Evolutionary conservation across 2,113 vertebrate species (phyloP).

Genomic region (Mormyrus iriodes): DNA sequence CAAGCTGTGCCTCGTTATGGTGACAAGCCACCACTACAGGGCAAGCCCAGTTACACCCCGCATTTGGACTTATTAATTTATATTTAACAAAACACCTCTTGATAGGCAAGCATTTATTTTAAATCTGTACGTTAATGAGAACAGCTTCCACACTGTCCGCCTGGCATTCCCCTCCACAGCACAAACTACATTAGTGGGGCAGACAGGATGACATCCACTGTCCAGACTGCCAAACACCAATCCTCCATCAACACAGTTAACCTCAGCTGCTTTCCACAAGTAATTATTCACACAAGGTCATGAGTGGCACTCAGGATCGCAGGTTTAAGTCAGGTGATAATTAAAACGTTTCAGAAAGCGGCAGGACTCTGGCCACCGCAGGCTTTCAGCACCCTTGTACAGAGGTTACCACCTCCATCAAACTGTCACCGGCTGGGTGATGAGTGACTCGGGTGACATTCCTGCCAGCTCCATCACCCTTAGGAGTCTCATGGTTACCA

Average conservation of each 20-base stretch:
- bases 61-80: not conserved
- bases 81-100: not conserved
- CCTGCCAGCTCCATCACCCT: not conserved
- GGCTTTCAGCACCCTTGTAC: not conserved
- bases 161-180: not conserved
- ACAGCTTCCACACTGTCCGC: not conserved
- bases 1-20: too few species aligned
- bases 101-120: not conserved
- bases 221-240: not conserved
- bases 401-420: not conserved
- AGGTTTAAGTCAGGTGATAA: conserved; percentile 9
- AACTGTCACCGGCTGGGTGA: conserved; percentile 5
- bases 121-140: not conserved
- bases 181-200: not conserved
- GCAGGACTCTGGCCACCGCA: not conserved
- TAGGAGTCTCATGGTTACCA: not conserved
- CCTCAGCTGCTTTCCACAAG: not conserved
- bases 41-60: not conserved
- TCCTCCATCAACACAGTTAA: not conserved
- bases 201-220: not conserved
- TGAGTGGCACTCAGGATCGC: not conserved
- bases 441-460: not conserved
- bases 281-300: not conserved
- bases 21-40: not conserved
- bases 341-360: conserved; percentile 10